These are phyloP conservation scores for Drosophila suzukii DNA, from an alignment of 1,140 invertebrate species.

Conservation along the genomic window DNA sequence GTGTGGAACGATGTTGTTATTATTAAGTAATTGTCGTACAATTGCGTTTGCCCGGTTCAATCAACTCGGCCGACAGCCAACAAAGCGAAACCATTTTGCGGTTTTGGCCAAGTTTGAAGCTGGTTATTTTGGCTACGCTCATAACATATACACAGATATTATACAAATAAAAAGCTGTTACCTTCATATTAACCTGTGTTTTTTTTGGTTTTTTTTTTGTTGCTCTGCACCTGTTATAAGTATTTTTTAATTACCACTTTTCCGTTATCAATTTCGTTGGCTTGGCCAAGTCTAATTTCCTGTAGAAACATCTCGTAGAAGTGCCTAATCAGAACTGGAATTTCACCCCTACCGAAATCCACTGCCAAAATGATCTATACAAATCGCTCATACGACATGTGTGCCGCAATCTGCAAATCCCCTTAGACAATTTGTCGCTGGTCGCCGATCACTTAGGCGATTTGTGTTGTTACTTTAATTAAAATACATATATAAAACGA, in stretches of 20 bases:
- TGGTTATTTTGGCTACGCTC: too few relatives aligned
- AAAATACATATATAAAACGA: conserved; percentile 27
- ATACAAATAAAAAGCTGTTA: too few relatives aligned
- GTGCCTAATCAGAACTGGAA: conserved; percentile 13
- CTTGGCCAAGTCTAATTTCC: conserved; percentile 11
- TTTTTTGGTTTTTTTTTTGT: too few relatives aligned
- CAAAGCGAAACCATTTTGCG: conserved; percentile 36
- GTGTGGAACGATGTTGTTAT: conserved; percentile 20
- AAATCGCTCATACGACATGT: conserved; percentile 43
- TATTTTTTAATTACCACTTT: background rate
- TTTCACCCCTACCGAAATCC: conserved; percentile 8
- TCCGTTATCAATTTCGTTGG: conserved; percentile 14
- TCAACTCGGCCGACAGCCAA: conserved; percentile 40
- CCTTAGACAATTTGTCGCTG: conserved; percentile 47
- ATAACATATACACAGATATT: too few relatives aligned
- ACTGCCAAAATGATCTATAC: background rate
- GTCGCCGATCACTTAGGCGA: conserved; percentile 38
- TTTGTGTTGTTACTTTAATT: conserved; percentile 63
- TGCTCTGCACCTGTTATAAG: background rate
- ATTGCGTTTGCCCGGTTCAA: conserved; percentile 45
- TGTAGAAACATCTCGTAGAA: conserved; percentile 36
- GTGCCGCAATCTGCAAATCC: conserved; percentile 25
- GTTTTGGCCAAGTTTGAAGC: too few relatives aligned
- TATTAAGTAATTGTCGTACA: conserved; percentile 49
- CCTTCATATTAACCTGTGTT: too few relatives aligned